A percentile compares a stretch with the other conserved stretches of the same genome.
Evolutionary conservation across 2,888 invertebrate species (phyloP).

Genomic region (Diaperis boleti): DNA sequence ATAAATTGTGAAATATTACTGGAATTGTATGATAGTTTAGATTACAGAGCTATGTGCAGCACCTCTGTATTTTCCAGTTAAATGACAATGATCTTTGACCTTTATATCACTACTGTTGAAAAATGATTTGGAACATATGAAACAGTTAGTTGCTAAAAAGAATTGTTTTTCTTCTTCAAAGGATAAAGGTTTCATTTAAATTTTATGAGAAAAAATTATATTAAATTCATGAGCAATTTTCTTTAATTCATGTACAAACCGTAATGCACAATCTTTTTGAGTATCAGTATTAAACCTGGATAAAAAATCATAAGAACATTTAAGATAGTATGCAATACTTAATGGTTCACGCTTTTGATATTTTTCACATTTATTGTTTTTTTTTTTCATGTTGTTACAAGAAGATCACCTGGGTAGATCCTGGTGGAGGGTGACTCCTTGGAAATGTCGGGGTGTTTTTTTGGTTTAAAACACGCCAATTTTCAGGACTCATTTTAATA

Average conservation of each 20-base stretch:
- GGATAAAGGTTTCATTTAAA: slow-evolving; percentile 1
- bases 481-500: too few relatives aligned
- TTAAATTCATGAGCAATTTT: neutral
- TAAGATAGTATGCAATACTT: too few relatives aligned
- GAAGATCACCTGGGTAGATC: too few relatives aligned
- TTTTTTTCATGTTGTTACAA: too few relatives aligned
- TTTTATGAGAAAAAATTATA: neutral
- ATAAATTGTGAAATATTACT: too few relatives aligned
- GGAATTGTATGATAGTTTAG: neutral
- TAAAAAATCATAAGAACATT: too few relatives aligned
- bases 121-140: slow-evolving; percentile 10
- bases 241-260: slow-evolving; percentile 14
- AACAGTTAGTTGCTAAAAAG: slow-evolving; percentile 1
- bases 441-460: neutral
- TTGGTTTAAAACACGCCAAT: too few relatives aligned
- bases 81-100: too few relatives aligned
- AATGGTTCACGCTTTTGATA: neutral
- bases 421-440: neutral
- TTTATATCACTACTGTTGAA: neutral
- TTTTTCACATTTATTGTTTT: neutral
- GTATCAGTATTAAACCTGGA: too few relatives aligned
- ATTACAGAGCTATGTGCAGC: slow-evolving; percentile 2
- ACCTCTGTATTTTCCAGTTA: slow-evolving; percentile 11
- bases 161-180: slow-evolving; percentile 6
- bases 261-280: too few relatives aligned